Evolutionary conservation across 2,888 invertebrate species (phyloP), one percentile per base, ranked within the genome.

Genomic region (Drosophila tanythrix): DNA sequence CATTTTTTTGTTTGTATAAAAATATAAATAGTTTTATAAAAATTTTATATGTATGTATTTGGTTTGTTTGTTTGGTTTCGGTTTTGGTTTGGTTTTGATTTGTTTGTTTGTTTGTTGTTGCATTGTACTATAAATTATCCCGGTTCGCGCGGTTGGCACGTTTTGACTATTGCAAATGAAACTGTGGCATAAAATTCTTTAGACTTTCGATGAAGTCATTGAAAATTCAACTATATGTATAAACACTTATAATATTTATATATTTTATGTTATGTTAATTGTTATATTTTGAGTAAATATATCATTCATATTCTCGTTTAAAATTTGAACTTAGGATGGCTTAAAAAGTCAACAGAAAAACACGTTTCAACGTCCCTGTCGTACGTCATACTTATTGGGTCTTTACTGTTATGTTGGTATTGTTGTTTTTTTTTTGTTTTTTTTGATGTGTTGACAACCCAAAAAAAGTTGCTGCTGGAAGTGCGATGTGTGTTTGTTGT

Each of bases 91-190:
- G 57, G 59, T 86, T 79, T 80, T 72, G 71, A 50, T 79, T 84
- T 82, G 57, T 79, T 84, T 82, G 70, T 82, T 79, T 83, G 67
- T 78, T 82, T 70, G 77, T 75, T 72, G 74, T 83, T 92, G 91
- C 80, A 85, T 93, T 93, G 93, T 93, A 93, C 93, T 93, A 93
- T 93, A 93, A 93, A 93, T 93, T 93, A 93, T 93, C 91, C 93
- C 93, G 93, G 93, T 93, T 90, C 83, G 84, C 82, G 88, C 81
- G 58, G 57, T 56, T 73, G 76, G 83, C 80, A 69, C 83, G 76
- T 87, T 90, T 84, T 85, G 76, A 90, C 93, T 93, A 93, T 93
- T 93, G 93, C 93, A 93, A 93, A 91, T 92, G 86, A 93, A 93
- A 88, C 91, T 92, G 91, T 89, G 89, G 79, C 83, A 74, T 87